A percentile compares a stretch with the other conserved stretches of the same genome.
Evolutionary conservation across 2,888 invertebrate species (phyloP).

Genomic region (Zygaena filipendulae): DNA sequence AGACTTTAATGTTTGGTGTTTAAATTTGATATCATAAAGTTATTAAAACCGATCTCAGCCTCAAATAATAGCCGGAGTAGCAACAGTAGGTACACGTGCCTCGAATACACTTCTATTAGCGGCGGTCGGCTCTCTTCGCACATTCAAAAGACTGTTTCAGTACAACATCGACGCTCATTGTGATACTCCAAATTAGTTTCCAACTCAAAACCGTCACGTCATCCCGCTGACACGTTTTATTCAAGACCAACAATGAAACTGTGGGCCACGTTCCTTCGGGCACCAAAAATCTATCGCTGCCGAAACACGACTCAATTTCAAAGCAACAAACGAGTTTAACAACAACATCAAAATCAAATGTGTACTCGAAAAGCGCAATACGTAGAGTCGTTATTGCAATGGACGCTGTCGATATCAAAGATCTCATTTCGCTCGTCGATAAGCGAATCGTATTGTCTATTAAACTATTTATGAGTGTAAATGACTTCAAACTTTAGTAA

Average conservation of each 20-base stretch:
- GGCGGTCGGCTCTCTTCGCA: constrained; percentile 40
- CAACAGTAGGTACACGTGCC: constrained; percentile 46
- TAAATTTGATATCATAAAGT: too few relatives aligned
- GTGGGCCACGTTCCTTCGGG: constrained; percentile 55
- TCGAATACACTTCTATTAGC: constrained; percentile 37
- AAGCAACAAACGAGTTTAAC: constrained; percentile 29
- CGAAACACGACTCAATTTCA: constrained; percentile 41
- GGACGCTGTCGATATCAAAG: too few relatives aligned
- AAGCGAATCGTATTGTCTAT: too few relatives aligned
- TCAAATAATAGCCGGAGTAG: too few relatives aligned
- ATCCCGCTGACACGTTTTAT: constrained; percentile 59
- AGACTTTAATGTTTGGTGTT: too few relatives aligned
- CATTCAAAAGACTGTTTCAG: constrained; percentile 57
- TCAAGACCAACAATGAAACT: constrained; percentile 54
- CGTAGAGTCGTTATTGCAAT: too few relatives aligned
- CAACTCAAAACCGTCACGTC: constrained; percentile 54
- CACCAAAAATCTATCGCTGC: constrained; percentile 39
- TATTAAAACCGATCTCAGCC: too few relatives aligned
- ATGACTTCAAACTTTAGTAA: constrained; percentile 33
- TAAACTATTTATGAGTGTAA: too few relatives aligned
- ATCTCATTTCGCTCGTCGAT: too few relatives aligned
- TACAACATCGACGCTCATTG: constrained; percentile 60
- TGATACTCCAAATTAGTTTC: constrained; percentile 67
- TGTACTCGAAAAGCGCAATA: too few relatives aligned
- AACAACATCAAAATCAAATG: constrained; percentile 25